Evolutionary conservation across 1,140 invertebrate species (phyloP), one percentile per base, ranked within the genome.

Genomic region (Drosophila santomea): DNA sequence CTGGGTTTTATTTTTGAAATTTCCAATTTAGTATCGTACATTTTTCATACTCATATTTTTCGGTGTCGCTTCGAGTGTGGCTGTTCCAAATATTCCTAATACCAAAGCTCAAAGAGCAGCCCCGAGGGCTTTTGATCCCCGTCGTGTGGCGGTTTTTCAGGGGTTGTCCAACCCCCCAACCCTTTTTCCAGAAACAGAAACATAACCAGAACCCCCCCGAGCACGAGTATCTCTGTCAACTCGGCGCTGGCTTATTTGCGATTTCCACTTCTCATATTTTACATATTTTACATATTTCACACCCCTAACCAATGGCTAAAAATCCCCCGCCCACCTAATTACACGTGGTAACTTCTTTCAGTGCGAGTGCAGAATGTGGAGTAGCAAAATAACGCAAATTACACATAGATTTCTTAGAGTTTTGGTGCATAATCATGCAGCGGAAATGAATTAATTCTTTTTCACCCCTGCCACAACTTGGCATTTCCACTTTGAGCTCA

Each of bases 361-460:
- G 32, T 50, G 35, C 48, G 23, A 63, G 55, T 51, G 61, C 61
- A 52, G 74, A 77, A 81, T 78, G 78, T 36, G 38, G 50, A 72
- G 36, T 12, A 36, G 64, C 47, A 81, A 78, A 82, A 68, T 75
- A 50, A 58, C 68, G 68, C 58, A 85, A 86, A 85, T 86, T 85
- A 80, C 74, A 85, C 76, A 84, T 78, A 72, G 75, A 83, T 83
- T 86, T 86, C 84, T 89, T 83, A 84, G 83, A 79, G 84, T 88
- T 88, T 89, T 74, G 72, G 80, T 88, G 83, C 86, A 88, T 88
- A 88, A 88, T 88, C 83, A 88, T 89, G 60, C 61, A 89, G 80
- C 83, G 83, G 83, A 88, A 84, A 84, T 88, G 83, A 88, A 88
- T 88, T 86, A 80, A 88, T 80, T 84, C 77, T 84, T 88, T 77